Evolutionary conservation across 2,888 invertebrate genomes (phyloP).

Genomic region (Oscheius myriophilus): DNA sequence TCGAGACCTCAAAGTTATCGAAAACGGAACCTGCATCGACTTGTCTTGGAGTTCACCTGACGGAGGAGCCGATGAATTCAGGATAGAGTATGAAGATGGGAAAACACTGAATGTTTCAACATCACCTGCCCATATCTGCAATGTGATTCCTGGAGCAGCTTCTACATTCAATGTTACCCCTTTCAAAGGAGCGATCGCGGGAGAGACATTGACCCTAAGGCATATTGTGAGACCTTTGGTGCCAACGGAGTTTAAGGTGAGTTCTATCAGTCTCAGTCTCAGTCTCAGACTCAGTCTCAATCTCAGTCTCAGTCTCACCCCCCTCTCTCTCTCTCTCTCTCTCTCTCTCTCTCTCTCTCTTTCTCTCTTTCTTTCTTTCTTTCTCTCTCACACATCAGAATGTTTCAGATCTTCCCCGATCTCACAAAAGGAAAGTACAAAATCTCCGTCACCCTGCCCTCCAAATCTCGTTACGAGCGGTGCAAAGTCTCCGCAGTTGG

Average conservation of each 20-base stretch:
- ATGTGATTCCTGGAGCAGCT: slow-evolving; percentile 59
- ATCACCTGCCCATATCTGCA: slow-evolving; percentile 50
- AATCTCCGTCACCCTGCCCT: slow-evolving; percentile 50
- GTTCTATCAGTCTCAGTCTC: no score
- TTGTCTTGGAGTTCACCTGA: slow-evolving; percentile 52
- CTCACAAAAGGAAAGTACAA: slow-evolving; percentile 61
- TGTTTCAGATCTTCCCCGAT: slow-evolving; percentile 51
- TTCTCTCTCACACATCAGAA: background rate
- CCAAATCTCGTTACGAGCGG: slow-evolving; percentile 47
- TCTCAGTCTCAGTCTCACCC: no score
- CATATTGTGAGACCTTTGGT: slow-evolving; percentile 64
- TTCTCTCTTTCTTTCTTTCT: background rate
- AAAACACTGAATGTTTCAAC: slow-evolving; percentile 38
- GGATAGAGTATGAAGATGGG: slow-evolving; percentile 20
- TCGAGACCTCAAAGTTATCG: slow-evolving; percentile 50
- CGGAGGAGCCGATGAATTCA: slow-evolving; percentile 24
- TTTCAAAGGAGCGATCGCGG: slow-evolving; percentile 58
- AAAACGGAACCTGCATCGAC: slow-evolving; percentile 60
- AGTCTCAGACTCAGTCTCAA: no score
- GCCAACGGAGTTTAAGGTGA: slow-evolving; percentile 58
- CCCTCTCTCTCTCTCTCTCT: background rate
- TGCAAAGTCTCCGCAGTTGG: slow-evolving; percentile 57
- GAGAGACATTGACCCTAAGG: slow-evolving; percentile 53
- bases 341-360: background rate
- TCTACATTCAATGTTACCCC: slow-evolving; percentile 62